These are phyloP conservation scores for Idaea biselata DNA, from an alignment of 2,888 invertebrate genomes.

Conservation along the genomic window DNA sequence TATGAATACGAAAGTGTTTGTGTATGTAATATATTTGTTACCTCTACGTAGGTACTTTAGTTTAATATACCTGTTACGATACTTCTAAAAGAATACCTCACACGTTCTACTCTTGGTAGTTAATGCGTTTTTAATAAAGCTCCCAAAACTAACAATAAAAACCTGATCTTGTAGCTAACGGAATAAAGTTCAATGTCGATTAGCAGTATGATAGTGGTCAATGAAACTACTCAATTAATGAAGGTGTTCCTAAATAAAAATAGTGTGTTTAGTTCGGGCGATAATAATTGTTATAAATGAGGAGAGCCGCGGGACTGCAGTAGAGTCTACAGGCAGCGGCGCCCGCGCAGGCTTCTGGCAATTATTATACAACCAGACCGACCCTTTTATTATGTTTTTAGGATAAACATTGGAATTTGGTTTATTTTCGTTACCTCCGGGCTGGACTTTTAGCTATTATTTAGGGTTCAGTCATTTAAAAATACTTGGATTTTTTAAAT, in stretches of 20 bases:
- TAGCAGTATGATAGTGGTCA: slow-evolving; percentile 10
- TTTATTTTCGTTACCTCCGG: neutral
- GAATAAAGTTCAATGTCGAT: slow-evolving; percentile 17
- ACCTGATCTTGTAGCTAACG: slow-evolving; percentile 5
- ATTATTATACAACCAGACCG: neutral
- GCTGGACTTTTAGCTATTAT: neutral
- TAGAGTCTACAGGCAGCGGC: slow-evolving; percentile 25
- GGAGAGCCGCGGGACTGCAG: slow-evolving; percentile 36
- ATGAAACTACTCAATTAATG: slow-evolving; percentile 51
- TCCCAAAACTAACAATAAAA: slow-evolving; percentile 12
- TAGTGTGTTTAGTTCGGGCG: slow-evolving; percentile 47
- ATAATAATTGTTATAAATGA: slow-evolving; percentile 67
- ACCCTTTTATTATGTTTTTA: neutral
- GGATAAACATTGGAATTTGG: neutral
- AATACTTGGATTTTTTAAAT: too few relatives aligned
- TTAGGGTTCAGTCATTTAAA: too few relatives aligned
- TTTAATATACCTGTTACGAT: neutral
- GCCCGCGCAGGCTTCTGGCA: slow-evolving; percentile 22
- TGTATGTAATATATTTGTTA: slow-evolving; percentile 9
- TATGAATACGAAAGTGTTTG: too few relatives aligned
- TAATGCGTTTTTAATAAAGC: slow-evolving; percentile 63
- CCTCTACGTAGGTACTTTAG: neutral
- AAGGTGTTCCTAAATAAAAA: slow-evolving; percentile 63
- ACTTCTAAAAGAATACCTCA: slow-evolving; percentile 27
- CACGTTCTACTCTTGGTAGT: slow-evolving; percentile 23